Conservation (phyloP, 37 sponge, comb jelly and placozoan species). For the Tethya wilhelma region DNA sequence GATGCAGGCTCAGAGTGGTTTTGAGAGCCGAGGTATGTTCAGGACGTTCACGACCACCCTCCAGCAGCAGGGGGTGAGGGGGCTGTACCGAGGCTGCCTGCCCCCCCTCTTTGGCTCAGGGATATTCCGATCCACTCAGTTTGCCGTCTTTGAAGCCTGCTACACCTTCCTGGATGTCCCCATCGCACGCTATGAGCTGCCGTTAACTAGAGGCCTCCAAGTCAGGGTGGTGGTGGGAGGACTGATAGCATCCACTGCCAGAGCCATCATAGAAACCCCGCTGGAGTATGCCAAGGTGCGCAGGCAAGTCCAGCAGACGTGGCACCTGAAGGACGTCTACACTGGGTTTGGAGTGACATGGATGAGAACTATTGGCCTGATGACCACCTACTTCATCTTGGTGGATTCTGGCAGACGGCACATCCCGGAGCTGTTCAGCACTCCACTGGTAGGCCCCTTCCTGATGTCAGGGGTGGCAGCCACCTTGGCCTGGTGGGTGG, state of each 20-base stretch:
- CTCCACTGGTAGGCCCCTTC: conserved; percentile 89
- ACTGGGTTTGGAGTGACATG: conserved; percentile 94
- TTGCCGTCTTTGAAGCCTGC: conserved; percentile 94
- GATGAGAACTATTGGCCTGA: conserved; percentile 88
- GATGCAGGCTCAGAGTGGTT: conserved; percentile 98
- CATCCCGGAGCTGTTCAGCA: conserved; percentile 68
- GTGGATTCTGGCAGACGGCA: conserved; percentile 86
- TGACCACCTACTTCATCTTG: conserved; percentile 92
- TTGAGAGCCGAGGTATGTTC: conserved; percentile 83
- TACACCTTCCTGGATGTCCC: conserved; percentile 74
- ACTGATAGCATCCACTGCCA: conserved; percentile 75
- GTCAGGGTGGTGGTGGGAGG: conserved; percentile 81
- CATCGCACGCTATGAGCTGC: conserved; percentile 62
- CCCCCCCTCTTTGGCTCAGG: conserved; percentile 97
- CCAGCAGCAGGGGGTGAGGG: conserved; percentile 75
- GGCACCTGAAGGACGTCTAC: conserved; percentile 80
- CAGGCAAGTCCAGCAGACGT: conserved; percentile 85
- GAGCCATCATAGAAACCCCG: conserved; percentile 95
- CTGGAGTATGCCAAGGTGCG: conserved; percentile 93
- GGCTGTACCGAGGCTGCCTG: conserved; percentile 89
- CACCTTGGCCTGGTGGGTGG: conserved; percentile 97
- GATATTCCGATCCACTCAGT: conserved; percentile 94
- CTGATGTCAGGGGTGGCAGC: conserved; percentile 89
- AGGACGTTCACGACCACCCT: conserved; percentile 81
- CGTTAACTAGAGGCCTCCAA: conserved; percentile 81